Percentiles rank a stretch among this genome's conserved stretches.
Conservation (phyloP, 2,113 vertebrate species). For the Synchiropus splendidus region DNA sequence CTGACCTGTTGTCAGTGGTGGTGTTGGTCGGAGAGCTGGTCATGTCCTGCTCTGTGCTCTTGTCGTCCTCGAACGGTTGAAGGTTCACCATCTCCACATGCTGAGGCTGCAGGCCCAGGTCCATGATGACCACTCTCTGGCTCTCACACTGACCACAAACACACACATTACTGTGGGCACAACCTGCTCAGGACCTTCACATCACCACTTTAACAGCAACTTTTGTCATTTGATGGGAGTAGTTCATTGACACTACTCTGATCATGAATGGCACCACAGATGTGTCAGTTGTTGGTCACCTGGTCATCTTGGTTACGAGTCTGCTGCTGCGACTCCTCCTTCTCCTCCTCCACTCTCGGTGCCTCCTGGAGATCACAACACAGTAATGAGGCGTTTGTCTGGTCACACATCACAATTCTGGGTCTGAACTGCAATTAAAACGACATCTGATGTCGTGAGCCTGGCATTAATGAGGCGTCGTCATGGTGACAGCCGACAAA, state of each 20-base stretch:
- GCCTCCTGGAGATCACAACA: conserved; percentile 12
- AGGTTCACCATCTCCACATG: conserved; percentile 37
- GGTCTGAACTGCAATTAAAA: no score
- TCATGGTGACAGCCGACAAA: no score
- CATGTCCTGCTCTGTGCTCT: conserved; percentile 34
- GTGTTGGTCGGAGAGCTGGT: conserved; percentile 36
- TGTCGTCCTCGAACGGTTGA: conserved; percentile 33
- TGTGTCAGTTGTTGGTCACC: background rate
- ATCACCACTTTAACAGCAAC: no score
- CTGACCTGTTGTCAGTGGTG: conserved; percentile 51
- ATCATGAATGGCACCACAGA: no score
- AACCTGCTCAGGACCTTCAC: conserved; percentile 2
- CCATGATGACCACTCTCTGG: conserved; percentile 40
- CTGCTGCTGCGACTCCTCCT: conserved; percentile 7
- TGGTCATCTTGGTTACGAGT: conserved; percentile 6
- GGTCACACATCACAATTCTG: background rate
- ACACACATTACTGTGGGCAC: conserved; percentile 1
- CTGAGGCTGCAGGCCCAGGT: conserved; percentile 18
- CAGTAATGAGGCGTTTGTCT: background rate
- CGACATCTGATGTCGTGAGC: no score
- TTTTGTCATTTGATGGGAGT: no score
- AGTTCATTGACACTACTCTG: no score
- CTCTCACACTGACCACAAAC: conserved; percentile 23
- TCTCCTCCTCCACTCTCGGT: conserved; percentile 14
- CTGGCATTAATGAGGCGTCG: no score